Evolutionary conservation across 1,140 invertebrate genomes (phyloP).

Genomic region (Dinoponera quadriceps): DNA sequence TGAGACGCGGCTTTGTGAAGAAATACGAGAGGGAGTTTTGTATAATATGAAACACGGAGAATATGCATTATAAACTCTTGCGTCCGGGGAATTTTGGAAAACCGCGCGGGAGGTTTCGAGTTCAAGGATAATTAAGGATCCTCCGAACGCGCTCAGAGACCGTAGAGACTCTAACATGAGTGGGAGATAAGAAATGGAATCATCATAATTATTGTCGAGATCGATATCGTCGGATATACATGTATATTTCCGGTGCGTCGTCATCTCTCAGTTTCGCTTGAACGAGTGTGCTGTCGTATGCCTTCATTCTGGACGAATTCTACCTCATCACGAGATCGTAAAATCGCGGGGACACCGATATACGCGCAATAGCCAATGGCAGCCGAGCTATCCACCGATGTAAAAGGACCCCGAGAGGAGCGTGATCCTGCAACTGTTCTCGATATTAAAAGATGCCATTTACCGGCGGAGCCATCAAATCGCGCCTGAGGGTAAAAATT

Average conservation of each 20-base stretch:
- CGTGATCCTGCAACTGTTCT: conserved; percentile 73
- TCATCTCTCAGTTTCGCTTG: no score
- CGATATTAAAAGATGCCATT: conserved; percentile 73
- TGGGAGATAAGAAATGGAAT: no score
- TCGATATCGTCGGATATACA: no score
- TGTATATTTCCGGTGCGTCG: no score
- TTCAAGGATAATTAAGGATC: no score
- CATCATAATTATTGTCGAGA: no score
- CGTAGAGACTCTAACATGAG: no score
- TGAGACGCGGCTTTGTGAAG: conserved; percentile 40
- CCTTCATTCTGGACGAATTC: no score
- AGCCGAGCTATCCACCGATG: conserved; percentile 17
- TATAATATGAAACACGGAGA: conserved; percentile 25
- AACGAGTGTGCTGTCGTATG: no score
- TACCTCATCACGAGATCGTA: conserved; percentile 12
- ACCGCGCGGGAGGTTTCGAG: no score
- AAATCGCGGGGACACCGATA: conserved; percentile 61
- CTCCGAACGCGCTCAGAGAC: no score
- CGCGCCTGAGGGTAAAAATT: conserved; percentile 70
- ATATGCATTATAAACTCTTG: conserved; percentile 12
- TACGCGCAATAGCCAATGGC: conserved; percentile 65
- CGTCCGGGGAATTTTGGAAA: neutral
- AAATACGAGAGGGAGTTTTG: conserved; percentile 24
- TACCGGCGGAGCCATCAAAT: conserved; percentile 67
- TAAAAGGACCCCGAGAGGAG: conserved; percentile 18